A percentile compares a stretch with the other conserved stretches of the same genome.
phyloP scores from a whole-genome alignment of 2,888 invertebrate genomes.

The Sepiola atlantica region DNA sequence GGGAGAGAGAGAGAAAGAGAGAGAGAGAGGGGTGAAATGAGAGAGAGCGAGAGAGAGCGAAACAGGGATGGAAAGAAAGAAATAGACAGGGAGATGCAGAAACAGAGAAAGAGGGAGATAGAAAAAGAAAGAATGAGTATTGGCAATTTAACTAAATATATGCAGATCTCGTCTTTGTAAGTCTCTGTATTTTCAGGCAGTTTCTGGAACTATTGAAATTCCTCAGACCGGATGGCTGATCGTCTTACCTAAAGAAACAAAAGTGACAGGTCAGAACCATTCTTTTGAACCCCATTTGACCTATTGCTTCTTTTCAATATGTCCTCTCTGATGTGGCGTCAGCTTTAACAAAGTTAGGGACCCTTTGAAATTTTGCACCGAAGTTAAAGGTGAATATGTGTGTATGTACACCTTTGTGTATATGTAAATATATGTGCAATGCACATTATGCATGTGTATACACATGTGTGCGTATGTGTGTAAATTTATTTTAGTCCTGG shows the following conservation, averaged over 20 bases:
- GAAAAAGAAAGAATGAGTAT: background rate
- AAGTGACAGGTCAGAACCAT: background rate
- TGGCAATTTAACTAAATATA: background rate
- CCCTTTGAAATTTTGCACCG: background rate
- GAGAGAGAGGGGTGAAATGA: too few relatives aligned
- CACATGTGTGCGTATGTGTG: background rate
- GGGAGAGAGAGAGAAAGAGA: too few relatives aligned
- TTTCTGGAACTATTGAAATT: background rate
- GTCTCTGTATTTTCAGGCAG: background rate
- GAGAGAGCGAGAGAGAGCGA: too few relatives aligned
- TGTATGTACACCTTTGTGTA: background rate
- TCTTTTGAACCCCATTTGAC: background rate
- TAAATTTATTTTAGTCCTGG: background rate
- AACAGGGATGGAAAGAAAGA: too few relatives aligned
- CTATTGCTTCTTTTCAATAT: background rate
- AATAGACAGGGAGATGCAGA: too few relatives aligned
- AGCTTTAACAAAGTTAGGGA: background rate
- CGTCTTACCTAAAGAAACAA: background rate
- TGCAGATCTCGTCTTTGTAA: background rate
- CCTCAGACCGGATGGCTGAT: background rate
- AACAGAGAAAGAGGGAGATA: background rate
- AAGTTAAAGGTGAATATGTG: background rate
- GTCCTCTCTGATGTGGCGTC: background rate
- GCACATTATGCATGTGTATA: background rate
- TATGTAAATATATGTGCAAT: background rate